Percentiles rank a stretch among this genome's conserved stretches.
These are phyloP conservation scores for Takifugu rubripes DNA, from an alignment of 2,797 vertebrate species.

Conservation along the genomic window DNA sequence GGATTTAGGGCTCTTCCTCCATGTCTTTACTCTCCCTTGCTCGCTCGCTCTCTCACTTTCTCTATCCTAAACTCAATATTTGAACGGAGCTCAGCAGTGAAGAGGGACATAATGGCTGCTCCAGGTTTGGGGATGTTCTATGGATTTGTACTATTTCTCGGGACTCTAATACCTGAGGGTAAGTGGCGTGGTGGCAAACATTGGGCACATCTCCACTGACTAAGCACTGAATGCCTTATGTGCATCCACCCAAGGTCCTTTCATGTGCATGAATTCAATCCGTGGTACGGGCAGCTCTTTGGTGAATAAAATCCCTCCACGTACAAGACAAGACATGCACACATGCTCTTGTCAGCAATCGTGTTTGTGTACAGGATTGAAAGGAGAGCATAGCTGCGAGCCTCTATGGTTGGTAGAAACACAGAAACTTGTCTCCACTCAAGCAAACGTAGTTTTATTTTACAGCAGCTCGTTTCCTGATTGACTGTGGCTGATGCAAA, in stretches of 20 bases:
- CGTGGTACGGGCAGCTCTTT: conserved; percentile 3
- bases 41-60: conserved; percentile 40
- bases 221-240: not conserved
- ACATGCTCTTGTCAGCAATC: not conserved
- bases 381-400: not conserved
- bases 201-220: conserved; percentile 18
- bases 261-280: conserved; percentile 10
- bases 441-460: not conserved
- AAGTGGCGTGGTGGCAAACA: conserved; percentile 37
- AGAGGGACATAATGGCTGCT: conserved; percentile 56
- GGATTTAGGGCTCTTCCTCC: conserved; percentile 62
- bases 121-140: conserved; percentile 50
- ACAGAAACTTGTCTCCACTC: not conserved
- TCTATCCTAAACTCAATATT: conserved; percentile 44
- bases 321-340: not conserved
- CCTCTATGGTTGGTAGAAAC: not conserved
- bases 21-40: conserved; percentile 44
- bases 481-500: not conserved
- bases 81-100: conserved; percentile 25
- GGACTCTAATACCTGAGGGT: conserved; percentile 60
- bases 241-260: conserved; percentile 12
- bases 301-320: not conserved
- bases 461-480: not conserved
- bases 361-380: not conserved
- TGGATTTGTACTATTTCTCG: conserved; percentile 44